These are phyloP conservation scores for Nyctalus aviator DNA, from an alignment of 2,797 vertebrate species.

Conservation along the genomic window DNA sequence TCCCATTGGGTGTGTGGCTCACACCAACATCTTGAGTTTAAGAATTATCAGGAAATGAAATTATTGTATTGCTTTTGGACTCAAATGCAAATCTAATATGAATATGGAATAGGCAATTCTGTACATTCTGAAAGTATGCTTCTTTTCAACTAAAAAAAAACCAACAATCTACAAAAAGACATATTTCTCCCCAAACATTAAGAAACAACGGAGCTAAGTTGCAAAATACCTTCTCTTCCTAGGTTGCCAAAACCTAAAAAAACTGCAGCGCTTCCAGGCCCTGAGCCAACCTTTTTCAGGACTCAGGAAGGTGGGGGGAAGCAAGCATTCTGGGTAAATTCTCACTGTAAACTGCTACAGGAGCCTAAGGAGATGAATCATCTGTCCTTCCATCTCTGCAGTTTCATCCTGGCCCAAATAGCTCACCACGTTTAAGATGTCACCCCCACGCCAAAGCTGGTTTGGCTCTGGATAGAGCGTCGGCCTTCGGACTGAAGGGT, in stretches of 20 bases:
- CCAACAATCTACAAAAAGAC: constrained; percentile 54
- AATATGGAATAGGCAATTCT: constrained; percentile 73
- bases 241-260: constrained; percentile 76
- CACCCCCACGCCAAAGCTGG: neutral
- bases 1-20: constrained; percentile 49
- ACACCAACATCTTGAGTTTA: constrained; percentile 63
- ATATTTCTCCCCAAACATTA: constrained; percentile 74
- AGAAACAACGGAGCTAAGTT: constrained; percentile 73
- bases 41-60: constrained; percentile 80
- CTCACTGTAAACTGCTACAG: constrained; percentile 5
- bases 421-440: neutral
- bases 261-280: constrained; percentile 70
- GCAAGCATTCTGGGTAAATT: constrained; percentile 33
- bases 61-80: constrained; percentile 74
- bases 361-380: neutral
- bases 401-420: neutral
- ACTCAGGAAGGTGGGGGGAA: neutral
- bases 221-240: constrained; percentile 76
- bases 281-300: constrained; percentile 70
- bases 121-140: constrained; percentile 70
- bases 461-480: too few relatives aligned
- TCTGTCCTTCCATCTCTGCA: neutral
- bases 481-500: too few relatives aligned
- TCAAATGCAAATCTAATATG: constrained; percentile 74
- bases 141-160: constrained; percentile 68